These are phyloP conservation scores for Epizoanthus stellaris DNA, from an alignment of 92 coral and sea anemone species.

Conservation along the genomic window DNA sequence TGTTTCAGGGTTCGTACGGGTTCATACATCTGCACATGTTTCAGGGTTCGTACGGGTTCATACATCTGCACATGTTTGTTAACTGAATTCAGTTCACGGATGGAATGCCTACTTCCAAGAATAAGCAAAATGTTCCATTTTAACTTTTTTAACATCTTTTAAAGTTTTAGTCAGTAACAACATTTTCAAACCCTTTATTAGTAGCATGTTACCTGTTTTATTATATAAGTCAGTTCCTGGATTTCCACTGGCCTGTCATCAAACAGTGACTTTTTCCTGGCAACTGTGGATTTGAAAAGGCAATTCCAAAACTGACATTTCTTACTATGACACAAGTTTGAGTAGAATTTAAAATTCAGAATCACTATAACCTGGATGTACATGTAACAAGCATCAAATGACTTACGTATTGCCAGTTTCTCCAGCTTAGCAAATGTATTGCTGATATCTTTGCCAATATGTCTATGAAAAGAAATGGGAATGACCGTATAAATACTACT, in stretches of 20 bases:
- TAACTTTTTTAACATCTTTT: too few relatives aligned
- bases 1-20: too few relatives aligned
- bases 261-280: conserved; percentile 96
- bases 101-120: too few relatives aligned
- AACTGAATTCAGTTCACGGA: too few relatives aligned
- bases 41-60: too few relatives aligned
- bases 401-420: conserved; percentile 96
- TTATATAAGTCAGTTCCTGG: conserved; percentile 96
- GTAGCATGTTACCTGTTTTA: conserved; percentile 79
- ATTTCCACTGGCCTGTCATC: conserved; percentile 99
- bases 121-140: too few relatives aligned
- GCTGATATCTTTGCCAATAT: conserved; percentile 95
- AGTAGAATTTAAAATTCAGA: too few relatives aligned
- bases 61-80: too few relatives aligned
- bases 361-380: not conserved
- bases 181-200: not conserved
- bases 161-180: not conserved
- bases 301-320: too few relatives aligned
- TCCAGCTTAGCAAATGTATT: conserved; percentile 97
- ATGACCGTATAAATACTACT: too few relatives aligned
- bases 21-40: too few relatives aligned
- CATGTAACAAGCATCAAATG: not conserved
- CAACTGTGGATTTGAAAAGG: conserved; percentile 67
- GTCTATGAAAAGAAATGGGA: conserved; percentile 52
- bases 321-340: too few relatives aligned